These are phyloP conservation scores for Gobio gobio DNA, from an alignment of 2,113 vertebrate species.

Conservation along the genomic window DNA sequence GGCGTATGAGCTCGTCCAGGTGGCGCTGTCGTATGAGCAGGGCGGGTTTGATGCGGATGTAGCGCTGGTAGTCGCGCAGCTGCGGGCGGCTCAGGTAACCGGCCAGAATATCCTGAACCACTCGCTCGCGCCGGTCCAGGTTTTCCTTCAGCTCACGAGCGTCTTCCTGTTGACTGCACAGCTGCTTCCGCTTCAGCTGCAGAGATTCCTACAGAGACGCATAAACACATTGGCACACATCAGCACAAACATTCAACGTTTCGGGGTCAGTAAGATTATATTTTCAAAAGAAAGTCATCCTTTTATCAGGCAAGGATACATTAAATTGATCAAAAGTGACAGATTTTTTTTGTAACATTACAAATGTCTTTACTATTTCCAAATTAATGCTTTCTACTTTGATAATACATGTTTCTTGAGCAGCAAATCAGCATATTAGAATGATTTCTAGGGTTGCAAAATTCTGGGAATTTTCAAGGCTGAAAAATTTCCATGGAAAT, in stretches of 20 bases:
- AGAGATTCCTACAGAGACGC: constrained; percentile 80
- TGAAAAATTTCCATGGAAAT: too few relatives aligned
- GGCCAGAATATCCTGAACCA: constrained; percentile 86
- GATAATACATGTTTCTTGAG: background rate
- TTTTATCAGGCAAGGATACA: background rate
- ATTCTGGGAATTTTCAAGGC: too few relatives aligned
- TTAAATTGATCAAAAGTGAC: background rate
- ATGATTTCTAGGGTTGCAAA: background rate
- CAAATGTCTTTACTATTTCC: too few relatives aligned
- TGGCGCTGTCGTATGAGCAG: constrained; percentile 91
- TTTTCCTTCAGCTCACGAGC: constrained; percentile 96
- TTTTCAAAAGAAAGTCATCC: background rate
- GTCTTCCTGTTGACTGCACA: constrained; percentile 90
- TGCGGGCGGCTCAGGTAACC: constrained; percentile 81
- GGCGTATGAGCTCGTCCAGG: constrained; percentile 90
- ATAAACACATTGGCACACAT: background rate
- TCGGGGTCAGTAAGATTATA: too few relatives aligned
- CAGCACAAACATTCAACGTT: too few relatives aligned
- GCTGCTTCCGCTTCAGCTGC: constrained; percentile 84
- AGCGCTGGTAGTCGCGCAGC: constrained; percentile 86
- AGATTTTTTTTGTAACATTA: too few relatives aligned
- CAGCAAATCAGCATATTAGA: background rate
- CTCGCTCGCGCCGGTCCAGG: constrained; percentile 87
- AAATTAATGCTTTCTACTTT: too few relatives aligned
- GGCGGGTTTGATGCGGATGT: constrained; percentile 87